Evolutionary conservation across 2,888 invertebrate species (phyloP), one percentile per base, ranked within the genome.

Genomic region (Calliopum simillimum): DNA sequence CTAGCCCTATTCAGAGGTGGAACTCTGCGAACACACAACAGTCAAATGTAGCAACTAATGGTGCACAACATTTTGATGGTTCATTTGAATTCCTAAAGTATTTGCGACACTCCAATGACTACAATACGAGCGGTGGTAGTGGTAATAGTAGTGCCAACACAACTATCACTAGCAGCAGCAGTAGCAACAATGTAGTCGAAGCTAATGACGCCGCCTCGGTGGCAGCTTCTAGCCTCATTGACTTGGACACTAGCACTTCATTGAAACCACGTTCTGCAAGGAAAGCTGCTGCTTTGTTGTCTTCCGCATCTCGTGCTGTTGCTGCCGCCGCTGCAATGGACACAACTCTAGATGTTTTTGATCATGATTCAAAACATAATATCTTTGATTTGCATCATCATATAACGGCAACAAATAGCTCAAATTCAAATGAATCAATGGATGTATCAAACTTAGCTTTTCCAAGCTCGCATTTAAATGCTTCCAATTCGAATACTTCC

Each of bases 31-130:
- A 47, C 16, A 21, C 19, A 14, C 21, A 63, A 53, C 61, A 71
- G 8, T 71, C 69, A 61, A 67, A 61, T 21, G 64, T 68, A 66
- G 58, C 65, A 66, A 47, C 72, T 55, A 66, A 76, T 66, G 74
- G 74, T 53, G 61, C 66, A 13, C 85, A 82, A 65, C 84, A 85
- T 66, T 85, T 85, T 66, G 85, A 85, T 76, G 84, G 85, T 74
- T 84, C 85, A 73, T 86, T 86, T 76, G 85, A 85, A 77, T 85
- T 85, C 74, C 80, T 84, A 66, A 85, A 85, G 79, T 85, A 85
- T 81, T 80, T 85, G 71, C 82, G 85, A 14, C 85, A 86, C 74
- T 82, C 85, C 16, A 80, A 82, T 51, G 85, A 85, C 68, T 85
- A 82, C 70, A 81, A 73, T 56, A 78, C 77, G 49, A 76, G 75